Conservation (phyloP, 1,140 invertebrate species). For the Acyrthosiphon pisum region DNA sequence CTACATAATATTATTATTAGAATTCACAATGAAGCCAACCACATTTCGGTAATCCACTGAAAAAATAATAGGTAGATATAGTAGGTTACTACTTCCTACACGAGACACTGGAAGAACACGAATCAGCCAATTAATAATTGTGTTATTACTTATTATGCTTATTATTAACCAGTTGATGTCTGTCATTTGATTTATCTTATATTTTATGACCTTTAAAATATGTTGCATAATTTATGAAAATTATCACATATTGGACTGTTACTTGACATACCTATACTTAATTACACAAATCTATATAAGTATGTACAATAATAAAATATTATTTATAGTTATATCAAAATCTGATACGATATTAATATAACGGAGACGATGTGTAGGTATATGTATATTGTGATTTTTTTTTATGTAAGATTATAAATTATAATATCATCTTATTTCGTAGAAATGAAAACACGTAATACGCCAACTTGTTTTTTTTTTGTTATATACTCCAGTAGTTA, state of each 20-base stretch:
- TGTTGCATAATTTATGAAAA: background rate
- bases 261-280: background rate
- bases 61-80: background rate
- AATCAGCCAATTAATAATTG: background rate
- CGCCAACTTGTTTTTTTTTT: background rate
- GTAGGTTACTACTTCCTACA: background rate
- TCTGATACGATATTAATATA: background rate
- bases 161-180: background rate
- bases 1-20: background rate
- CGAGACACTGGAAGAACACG: background rate
- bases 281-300: background rate
- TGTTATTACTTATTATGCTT: no score
- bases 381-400: background rate
- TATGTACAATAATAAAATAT: background rate
- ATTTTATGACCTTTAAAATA: background rate
- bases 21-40: background rate
- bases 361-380: background rate
- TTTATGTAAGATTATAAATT: background rate
- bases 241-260: background rate
- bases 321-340: background rate
- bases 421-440: conserved; percentile 12
- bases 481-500: conserved; percentile 9
- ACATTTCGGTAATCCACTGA: background rate
- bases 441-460: background rate
- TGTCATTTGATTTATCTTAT: background rate